Conservation (phyloP, 2,888 invertebrate genomes). For the Chelonus formosanus region DNA sequence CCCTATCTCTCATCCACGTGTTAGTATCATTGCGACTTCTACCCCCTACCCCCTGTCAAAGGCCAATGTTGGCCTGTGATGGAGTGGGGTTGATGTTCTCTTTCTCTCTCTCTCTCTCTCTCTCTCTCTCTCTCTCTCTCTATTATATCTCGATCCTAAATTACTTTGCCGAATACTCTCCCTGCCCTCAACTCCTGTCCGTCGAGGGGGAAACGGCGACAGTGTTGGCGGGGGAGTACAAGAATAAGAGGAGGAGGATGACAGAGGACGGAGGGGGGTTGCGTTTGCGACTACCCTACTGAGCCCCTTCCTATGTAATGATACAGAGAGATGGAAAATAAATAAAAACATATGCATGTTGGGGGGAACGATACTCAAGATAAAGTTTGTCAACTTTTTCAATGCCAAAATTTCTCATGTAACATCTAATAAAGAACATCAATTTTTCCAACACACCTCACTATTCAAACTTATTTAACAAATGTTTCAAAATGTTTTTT, state of each 20-base stretch:
- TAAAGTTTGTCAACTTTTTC: no score
- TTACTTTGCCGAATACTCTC: slow-evolving; percentile 49
- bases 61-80: slow-evolving; percentile 14
- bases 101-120: slow-evolving; percentile 32
- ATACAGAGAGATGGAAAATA: slow-evolving; percentile 16
- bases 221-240: slow-evolving; percentile 6
- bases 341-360: not conserved
- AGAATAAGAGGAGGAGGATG: slow-evolving; percentile 16
- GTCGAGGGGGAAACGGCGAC: slow-evolving; percentile 64
- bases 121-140: slow-evolving; percentile 23
- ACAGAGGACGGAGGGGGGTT: slow-evolving; percentile 17
- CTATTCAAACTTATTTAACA: no score
- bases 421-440: no score
- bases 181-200: slow-evolving; percentile 18
- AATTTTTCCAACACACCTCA: no score
- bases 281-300: slow-evolving; percentile 16
- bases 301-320: not conserved
- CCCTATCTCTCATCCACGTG: slow-evolving; percentile 9
- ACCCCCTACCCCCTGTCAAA: slow-evolving; percentile 25
- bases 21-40: slow-evolving; percentile 15
- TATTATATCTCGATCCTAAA: slow-evolving; percentile 40
- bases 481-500: no score
- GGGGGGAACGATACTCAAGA: no score
- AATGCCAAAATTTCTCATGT: no score
- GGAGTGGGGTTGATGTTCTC: slow-evolving; percentile 29